Evolutionary conservation across 2,797 vertebrate genomes (phyloP), one percentile per base, ranked within the genome.

Genomic region (Pteropus rufus): DNA sequence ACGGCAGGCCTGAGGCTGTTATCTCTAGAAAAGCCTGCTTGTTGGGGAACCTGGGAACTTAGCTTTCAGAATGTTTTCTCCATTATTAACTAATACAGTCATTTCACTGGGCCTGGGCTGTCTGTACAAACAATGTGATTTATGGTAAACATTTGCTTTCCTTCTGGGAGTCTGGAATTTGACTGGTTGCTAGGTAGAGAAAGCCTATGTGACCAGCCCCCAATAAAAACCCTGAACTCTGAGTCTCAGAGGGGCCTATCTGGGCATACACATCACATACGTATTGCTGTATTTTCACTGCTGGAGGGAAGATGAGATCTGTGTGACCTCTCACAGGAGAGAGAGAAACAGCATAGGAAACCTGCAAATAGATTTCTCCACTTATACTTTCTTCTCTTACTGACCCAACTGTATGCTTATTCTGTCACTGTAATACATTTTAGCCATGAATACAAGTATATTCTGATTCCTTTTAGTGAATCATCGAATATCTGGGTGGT

Each of bases 171-270:
- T 65, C 86, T 88, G 79, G 49, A 86, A 77, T 95, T 34, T 75
- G 80, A 73, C 31, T 85, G 44, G 69, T 41, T 89, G 34, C 84
- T 89, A 82, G 36, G 56, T 58, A 93, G 58, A 91, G 56, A 97
- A 60, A 12, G 46, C 16, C 54, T 72, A 23, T 26, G 76, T 39
- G 46, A 93, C 39, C 18, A 84, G 39, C 29, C 24, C 21, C 79
- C 60, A n/a, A 34, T 29, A 52, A 79, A 95, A 75, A 23, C 85
- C 31, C 69, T 79, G 56, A 93, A 89, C 36, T 34, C 82, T 39
- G 67, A 83, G 24, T 83, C 52, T 75, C 76, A 69, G 69, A 83
- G 65, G 49, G 52, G 77, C 62, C 83, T 87, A 64, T 82, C 41
- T 67, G 34, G 46, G 62, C 19, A 49, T 46, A 77, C 81, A 81